These are phyloP conservation scores for Chloroceryle aenea DNA, from an alignment of 2,113 vertebrate genomes.

Conservation along the genomic window DNA sequence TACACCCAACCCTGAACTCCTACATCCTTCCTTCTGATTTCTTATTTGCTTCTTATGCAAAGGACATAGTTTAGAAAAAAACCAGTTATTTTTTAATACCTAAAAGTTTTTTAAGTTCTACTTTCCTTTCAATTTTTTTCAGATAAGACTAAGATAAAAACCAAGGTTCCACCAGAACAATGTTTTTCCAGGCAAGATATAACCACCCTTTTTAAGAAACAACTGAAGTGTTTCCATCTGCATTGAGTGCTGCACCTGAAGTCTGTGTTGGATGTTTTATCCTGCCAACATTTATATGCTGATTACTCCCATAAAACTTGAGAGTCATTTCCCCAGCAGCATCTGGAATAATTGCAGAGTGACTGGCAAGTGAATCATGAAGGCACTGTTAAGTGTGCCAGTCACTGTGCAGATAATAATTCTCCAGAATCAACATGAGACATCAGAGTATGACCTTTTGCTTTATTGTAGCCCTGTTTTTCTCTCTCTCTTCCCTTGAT, in stretches of 20 bases:
- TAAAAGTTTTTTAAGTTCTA: neutral
- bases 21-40: neutral
- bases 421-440: slow-evolving; percentile 65
- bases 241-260: slow-evolving; percentile 75
- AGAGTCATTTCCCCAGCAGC: slow-evolving; percentile 78
- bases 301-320: slow-evolving; percentile 78
- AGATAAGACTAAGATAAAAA: neutral
- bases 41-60: neutral
- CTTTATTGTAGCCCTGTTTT: slow-evolving; percentile 72
- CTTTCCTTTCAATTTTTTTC: neutral
- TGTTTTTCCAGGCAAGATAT: slow-evolving; percentile 28
- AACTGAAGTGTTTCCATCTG: slow-evolving; percentile 66
- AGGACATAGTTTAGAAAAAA: neutral
- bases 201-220: slow-evolving; percentile 43
- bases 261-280: slow-evolving; percentile 57
- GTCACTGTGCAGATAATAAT: slow-evolving; percentile 75
- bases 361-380: slow-evolving; percentile 75
- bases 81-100: neutral
- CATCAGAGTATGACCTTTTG: slow-evolving; percentile 63
- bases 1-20: neutral
- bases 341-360: slow-evolving; percentile 85
- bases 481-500: slow-evolving; percentile 45
- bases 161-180: neutral
- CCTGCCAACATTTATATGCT: slow-evolving; percentile 75
- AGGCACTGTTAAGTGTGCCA: slow-evolving; percentile 76